Conservation (phyloP, 1,140 invertebrate species). For the Solenopsis invicta region DNA sequence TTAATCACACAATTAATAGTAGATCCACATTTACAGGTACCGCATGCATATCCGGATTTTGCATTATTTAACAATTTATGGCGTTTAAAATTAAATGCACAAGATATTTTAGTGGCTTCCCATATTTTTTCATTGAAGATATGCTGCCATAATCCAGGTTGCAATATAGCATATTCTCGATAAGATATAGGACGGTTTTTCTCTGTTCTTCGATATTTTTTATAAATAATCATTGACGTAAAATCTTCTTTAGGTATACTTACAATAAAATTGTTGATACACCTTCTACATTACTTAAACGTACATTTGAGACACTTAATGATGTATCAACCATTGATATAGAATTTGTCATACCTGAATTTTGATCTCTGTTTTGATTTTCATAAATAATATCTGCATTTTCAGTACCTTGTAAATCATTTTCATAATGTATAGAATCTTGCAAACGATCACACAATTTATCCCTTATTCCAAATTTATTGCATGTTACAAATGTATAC, state of each 20-base stretch:
- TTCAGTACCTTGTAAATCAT: neutral
- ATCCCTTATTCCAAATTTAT: slow-evolving; percentile 21
- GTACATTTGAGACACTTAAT: neutral
- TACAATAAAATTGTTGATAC: slow-evolving; percentile 10
- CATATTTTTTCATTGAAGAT: slow-evolving; percentile 2
- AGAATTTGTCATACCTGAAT: neutral
- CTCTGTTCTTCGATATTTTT: slow-evolving; percentile 8
- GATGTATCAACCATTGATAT: neutral
- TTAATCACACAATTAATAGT: neutral
- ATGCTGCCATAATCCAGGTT: slow-evolving; percentile 14
- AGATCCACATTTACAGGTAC: slow-evolving; percentile 15
- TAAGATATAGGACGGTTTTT: neutral
- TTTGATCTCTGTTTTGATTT: neutral
- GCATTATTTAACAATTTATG: neutral
- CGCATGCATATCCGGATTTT: slow-evolving; percentile 13
- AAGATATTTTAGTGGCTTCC: slow-evolving; percentile 19
- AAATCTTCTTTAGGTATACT: slow-evolving; percentile 11
- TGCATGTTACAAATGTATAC: neutral
- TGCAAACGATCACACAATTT: neutral
- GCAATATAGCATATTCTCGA: neutral
- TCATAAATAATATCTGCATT: neutral
- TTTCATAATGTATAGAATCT: neutral
- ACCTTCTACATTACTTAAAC: neutral
- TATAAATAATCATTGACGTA: neutral
- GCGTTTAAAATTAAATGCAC: slow-evolving; percentile 31